Conservation (phyloP, 2,888 invertebrate genomes). For the Oasisia sp. region DNA sequence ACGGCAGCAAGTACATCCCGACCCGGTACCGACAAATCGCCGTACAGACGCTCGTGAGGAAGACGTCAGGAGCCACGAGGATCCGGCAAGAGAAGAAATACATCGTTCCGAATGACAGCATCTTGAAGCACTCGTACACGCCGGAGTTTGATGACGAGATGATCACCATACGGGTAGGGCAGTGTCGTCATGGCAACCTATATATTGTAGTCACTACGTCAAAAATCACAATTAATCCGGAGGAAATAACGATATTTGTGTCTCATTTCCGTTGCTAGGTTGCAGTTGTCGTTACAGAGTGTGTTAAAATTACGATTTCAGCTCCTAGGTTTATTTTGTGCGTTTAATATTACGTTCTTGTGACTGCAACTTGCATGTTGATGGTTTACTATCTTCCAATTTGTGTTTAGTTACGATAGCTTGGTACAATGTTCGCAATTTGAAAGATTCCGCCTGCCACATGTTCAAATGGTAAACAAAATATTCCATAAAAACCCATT, state of each 20-base stretch:
- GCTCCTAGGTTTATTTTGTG: no score
- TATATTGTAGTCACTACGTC: neutral
- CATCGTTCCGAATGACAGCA: slow-evolving; percentile 29
- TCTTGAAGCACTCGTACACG: slow-evolving; percentile 29
- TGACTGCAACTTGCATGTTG: no score
- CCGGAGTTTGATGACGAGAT: slow-evolving; percentile 21
- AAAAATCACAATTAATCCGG: neutral
- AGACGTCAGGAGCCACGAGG: neutral
- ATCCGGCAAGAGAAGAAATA: neutral
- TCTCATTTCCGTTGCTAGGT: neutral
- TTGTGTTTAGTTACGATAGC: no score
- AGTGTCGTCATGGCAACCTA: neutral
- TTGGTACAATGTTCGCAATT: no score
- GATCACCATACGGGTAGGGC: slow-evolving; percentile 7
- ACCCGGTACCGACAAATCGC: slow-evolving; percentile 14
- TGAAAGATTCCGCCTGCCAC: no score
- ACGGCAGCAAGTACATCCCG: slow-evolving; percentile 26
- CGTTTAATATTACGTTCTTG: no score
- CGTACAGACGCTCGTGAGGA: neutral
- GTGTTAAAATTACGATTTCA: no score
- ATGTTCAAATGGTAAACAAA: no score
- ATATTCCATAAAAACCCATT: no score
- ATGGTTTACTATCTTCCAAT: no score
- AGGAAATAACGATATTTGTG: neutral
- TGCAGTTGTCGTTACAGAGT: no score